Conservation (phyloP, 2,888 invertebrate species). For the Odontomyia ornata region DNA sequence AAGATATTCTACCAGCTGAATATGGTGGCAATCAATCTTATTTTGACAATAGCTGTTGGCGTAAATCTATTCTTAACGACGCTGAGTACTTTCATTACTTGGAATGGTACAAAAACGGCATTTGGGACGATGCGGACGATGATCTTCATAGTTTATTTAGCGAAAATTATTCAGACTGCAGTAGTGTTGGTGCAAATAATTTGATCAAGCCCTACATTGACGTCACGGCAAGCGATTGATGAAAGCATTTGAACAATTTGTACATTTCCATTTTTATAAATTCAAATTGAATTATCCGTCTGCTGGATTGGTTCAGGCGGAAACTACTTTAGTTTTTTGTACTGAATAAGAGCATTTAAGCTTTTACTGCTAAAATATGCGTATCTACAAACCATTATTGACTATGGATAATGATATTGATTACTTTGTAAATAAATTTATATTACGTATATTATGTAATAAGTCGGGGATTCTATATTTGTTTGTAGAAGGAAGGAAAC, state of each 20-base stretch:
- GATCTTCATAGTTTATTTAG: neutral
- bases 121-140: conserved; percentile 24
- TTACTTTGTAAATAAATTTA: too few relatives aligned
- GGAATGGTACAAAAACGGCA: conserved; percentile 50
- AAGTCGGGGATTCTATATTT: too few relatives aligned
- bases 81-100: conserved; percentile 62
- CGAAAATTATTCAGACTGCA: neutral
- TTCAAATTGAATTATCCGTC: too few relatives aligned
- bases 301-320: too few relatives aligned
- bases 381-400: too few relatives aligned
- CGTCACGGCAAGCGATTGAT: neutral
- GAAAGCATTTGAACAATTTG: neutral
- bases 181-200: neutral
- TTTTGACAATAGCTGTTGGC: conserved; percentile 63
- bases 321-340: too few relatives aligned
- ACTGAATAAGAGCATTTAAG: too few relatives aligned
- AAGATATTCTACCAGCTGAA: conserved; percentile 70
- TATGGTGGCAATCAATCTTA: conserved; percentile 49
- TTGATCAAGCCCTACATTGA: conserved; percentile 21
- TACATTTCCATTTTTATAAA: too few relatives aligned
- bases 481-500: too few relatives aligned
- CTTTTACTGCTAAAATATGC: too few relatives aligned
- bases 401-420: too few relatives aligned
- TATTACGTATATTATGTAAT: too few relatives aligned
- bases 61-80: conserved; percentile 59